Percentiles rank a stretch among this genome's conserved stretches.
These are phyloP conservation scores for Graptemys geographica DNA, from an alignment of 2,797 vertebrate species.

Conservation along the genomic window DNA sequence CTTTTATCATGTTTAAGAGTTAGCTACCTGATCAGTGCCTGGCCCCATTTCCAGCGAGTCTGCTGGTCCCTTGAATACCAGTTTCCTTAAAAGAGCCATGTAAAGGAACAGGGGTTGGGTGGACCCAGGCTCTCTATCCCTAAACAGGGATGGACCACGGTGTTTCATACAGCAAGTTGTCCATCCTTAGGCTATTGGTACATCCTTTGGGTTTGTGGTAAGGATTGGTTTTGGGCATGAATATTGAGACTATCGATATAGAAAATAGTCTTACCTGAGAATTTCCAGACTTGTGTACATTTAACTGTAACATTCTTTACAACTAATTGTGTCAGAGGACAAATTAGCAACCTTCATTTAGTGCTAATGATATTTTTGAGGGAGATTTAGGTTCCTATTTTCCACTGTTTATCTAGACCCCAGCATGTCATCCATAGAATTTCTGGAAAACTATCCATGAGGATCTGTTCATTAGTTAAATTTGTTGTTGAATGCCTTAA, in stretches of 20 bases:
- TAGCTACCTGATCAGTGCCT: background rate
- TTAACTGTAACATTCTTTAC: background rate
- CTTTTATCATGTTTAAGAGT: background rate
- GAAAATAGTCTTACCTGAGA: background rate
- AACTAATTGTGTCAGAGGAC: background rate
- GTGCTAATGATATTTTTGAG: background rate
- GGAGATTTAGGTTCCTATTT: background rate
- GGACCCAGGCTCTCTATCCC: background rate
- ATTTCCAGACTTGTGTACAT: no score
- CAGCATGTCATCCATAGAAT: background rate
- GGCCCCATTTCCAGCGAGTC: background rate
- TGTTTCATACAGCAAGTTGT: background rate
- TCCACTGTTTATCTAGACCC: background rate
- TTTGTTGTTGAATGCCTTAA: background rate
- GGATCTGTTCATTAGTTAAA: background rate
- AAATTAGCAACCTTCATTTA: background rate
- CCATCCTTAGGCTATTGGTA: background rate
- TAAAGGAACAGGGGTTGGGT: background rate
- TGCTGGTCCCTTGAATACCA: background rate
- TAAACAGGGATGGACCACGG: background rate
- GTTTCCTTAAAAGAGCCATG: background rate
- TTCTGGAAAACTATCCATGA: background rate
- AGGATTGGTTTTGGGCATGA: background rate
- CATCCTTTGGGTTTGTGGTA: background rate
- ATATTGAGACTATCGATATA: background rate